Percentiles rank a stretch among this genome's conserved stretches.
Conservation (phyloP, 1,140 invertebrate genomes). For the Apolygus lucorum region DNA sequence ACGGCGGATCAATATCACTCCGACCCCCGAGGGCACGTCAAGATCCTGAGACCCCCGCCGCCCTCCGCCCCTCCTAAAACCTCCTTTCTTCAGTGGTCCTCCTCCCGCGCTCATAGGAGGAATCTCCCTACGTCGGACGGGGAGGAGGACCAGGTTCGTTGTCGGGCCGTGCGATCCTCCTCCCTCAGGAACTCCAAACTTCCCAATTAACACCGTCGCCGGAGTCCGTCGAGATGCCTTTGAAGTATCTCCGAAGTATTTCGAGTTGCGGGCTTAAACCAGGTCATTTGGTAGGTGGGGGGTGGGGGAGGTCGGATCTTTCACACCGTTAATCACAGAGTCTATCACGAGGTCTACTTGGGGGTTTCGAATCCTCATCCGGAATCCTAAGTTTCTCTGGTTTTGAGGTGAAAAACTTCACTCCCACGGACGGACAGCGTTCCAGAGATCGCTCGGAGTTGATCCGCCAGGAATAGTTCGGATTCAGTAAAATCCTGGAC, state of each 20-base stretch:
- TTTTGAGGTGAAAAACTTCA: too few species aligned
- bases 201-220: slow-evolving; percentile 6
- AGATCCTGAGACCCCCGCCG: neutral
- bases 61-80: neutral
- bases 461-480: too few species aligned
- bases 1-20: slow-evolving; percentile 10
- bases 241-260: slow-evolving; percentile 13
- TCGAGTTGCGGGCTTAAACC: neutral
- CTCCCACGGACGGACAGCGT: too few species aligned
- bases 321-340: too few species aligned
- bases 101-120: neutral
- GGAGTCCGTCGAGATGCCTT: neutral
- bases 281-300: neutral
- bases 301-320: too few species aligned
- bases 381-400: too few species aligned
- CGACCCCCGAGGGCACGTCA: slow-evolving; percentile 3
- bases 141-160: neutral
- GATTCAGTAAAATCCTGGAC: too few species aligned
- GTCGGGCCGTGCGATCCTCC: neutral
- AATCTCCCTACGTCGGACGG: neutral
- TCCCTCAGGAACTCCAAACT: slow-evolving; percentile 7
- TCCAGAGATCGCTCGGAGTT: too few species aligned
- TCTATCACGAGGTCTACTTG: too few species aligned
- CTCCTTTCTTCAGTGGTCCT: neutral
- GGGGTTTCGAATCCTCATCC: too few species aligned